These are phyloP conservation scores for Kryptolebias marmoratus DNA, from an alignment of 2,113 vertebrate species.

Conservation along the genomic window DNA sequence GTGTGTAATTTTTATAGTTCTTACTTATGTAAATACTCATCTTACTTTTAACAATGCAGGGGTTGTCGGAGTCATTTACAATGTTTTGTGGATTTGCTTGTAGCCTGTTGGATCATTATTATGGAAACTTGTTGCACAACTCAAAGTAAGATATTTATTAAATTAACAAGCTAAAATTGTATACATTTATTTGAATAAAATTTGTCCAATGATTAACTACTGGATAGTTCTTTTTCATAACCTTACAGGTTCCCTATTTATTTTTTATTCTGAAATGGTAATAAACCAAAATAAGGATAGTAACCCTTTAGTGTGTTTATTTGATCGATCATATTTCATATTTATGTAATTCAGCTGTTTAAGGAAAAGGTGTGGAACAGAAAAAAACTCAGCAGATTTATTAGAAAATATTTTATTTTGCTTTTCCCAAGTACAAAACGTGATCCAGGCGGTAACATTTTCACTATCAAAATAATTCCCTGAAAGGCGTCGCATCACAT, in stretches of 20 bases:
- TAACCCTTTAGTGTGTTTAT: no score
- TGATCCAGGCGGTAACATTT: slow-evolving; percentile 35
- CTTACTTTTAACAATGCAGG: slow-evolving; percentile 76
- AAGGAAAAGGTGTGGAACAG: background rate
- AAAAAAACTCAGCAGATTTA: slow-evolving; percentile 8
- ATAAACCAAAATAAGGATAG: no score
- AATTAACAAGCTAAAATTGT: slow-evolving; percentile 76
- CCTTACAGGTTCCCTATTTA: no score
- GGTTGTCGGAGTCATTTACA: slow-evolving; percentile 67
- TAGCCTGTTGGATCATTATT: slow-evolving; percentile 74
- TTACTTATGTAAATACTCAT: slow-evolving; percentile 74
- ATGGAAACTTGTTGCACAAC: slow-evolving; percentile 75
- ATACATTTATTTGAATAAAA: slow-evolving; percentile 72
- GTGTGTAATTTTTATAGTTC: slow-evolving; percentile 76
- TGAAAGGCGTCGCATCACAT: slow-evolving; percentile 18
- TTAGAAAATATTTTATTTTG: slow-evolving; percentile 65
- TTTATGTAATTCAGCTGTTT: background rate
- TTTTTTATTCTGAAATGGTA: no score
- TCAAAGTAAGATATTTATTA: slow-evolving; percentile 82
- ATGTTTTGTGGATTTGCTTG: slow-evolving; percentile 76
- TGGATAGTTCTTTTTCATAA: slow-evolving; percentile 6
- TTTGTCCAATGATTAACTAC: slow-evolving; percentile 45
- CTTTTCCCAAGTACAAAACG: slow-evolving; percentile 35
- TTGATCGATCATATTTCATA: no score
- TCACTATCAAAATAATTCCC: slow-evolving; percentile 61